Evolutionary conservation across 2,113 vertebrate species (phyloP), one percentile per base, ranked within the genome.

Genomic region (Himantopus leucocephalus): DNA sequence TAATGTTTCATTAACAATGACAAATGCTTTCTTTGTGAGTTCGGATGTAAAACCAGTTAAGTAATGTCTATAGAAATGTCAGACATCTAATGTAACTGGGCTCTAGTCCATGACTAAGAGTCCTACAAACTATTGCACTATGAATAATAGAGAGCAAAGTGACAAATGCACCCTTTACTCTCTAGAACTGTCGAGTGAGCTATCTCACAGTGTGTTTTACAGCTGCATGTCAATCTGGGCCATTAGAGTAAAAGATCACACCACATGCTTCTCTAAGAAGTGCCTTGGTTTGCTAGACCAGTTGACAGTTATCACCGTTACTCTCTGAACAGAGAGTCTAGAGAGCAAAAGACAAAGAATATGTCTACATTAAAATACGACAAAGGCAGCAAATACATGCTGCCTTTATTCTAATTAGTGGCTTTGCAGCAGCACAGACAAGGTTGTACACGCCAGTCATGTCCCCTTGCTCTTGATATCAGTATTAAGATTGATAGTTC

Each of bases 171-270:
- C 16, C 3, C 9, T 86, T 81, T 75, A 30, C 17, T 50, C 30
- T 34, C 67, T 52, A 71, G 72, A 88, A 35, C 34, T 77, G 41
- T 53, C 1, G 5, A 22, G 15, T 75, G 55, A 90, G n/a, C 34
- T 73, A 62, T 68, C 74, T 92, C 71, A 92, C 14, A 13, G 9
- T 39, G 41, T 85, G 32, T 73, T 96, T 88, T 80, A 90, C 63
- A 77, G 32, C 56, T 83, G 37, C 10, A 39, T 37, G 52, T 86
- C 88, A 76, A 8, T 77, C 50, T 41, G 9, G n/a, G 26, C 35
- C 43, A 56, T 85, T 90, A 58, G 22, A 80, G 45, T 83, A 83
- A 92, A 94, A 47, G 59, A 96, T 77, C 67, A 93, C 41, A 93
- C 17, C 26, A 50, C 34, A 41, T 22, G 29, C 3, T 80, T 70